These are phyloP conservation scores for Elephantulus edwardii DNA, from an alignment of 2,113 vertebrate genomes.

Conservation along the genomic window DNA sequence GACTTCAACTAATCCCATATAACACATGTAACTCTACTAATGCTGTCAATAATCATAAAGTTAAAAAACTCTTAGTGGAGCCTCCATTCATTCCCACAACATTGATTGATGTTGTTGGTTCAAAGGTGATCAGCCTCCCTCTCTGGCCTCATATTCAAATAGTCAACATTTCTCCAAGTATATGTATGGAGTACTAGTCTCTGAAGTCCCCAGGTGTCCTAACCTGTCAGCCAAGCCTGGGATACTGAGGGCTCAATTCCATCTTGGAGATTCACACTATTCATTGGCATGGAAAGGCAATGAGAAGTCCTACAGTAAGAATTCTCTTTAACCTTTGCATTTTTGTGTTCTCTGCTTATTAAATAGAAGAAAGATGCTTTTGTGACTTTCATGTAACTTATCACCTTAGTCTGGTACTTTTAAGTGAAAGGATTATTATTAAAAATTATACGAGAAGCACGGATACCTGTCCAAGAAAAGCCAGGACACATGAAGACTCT, in stretches of 20 bases:
- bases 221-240: neutral
- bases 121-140: neutral
- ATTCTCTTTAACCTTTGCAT: neutral
- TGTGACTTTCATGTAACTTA: neutral
- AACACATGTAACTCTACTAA: neutral
- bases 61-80: neutral
- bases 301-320: neutral
- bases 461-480: neutral
- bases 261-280: neutral
- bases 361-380: constrained; percentile 1
- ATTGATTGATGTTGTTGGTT: neutral
- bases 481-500: neutral
- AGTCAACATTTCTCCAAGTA: neutral
- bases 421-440: neutral
- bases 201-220: neutral
- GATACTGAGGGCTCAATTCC: neutral
- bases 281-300: neutral
- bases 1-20: neutral
- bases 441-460: neutral
- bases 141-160: neutral
- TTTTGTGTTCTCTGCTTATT: neutral
- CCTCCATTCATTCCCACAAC: neutral
- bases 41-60: neutral
- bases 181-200: neutral
- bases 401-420: neutral